Conservation (phyloP, 2,888 invertebrate genomes). For the Ochropacha duplaris region DNA sequence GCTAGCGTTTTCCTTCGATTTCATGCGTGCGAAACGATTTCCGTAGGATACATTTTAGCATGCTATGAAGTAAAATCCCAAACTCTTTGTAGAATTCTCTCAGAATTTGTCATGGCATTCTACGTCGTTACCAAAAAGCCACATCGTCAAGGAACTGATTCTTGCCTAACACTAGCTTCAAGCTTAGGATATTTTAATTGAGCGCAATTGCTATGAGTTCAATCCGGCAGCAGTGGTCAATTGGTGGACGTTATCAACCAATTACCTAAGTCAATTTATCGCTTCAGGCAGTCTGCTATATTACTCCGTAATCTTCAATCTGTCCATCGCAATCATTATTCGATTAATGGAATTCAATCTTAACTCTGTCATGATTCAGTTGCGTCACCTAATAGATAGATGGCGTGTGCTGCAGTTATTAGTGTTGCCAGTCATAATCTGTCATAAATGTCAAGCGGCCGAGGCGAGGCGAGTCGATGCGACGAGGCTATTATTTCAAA, state of each 20-base stretch:
- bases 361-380: conserved; percentile 57
- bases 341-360: conserved; percentile 70
- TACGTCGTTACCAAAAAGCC: too few species aligned
- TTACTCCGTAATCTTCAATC: conserved; percentile 46
- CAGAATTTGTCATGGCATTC: too few species aligned
- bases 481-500: conserved; percentile 63
- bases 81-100: too few species aligned
- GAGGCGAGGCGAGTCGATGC: conserved; percentile 57
- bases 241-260: conserved; percentile 14
- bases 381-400: conserved; percentile 74
- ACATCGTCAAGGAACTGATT: too few species aligned
- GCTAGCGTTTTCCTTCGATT: conserved; percentile 27
- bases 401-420: conserved; percentile 73
- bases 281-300: conserved; percentile 34
- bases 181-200: not conserved
- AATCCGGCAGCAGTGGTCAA: conserved; percentile 6
- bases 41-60: conserved; percentile 20
- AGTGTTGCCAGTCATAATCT: conserved; percentile 72
- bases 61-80: too few species aligned
- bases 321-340: conserved; percentile 58
- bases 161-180: not conserved
- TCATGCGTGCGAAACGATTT: conserved; percentile 32
- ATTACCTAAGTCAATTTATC: conserved; percentile 39
- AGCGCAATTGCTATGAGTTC: not conserved
- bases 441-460: conserved; percentile 75